phyloP scores from a whole-genome alignment of 2,113 vertebrate genomes.

The Coregonus clupeaformis region DNA sequence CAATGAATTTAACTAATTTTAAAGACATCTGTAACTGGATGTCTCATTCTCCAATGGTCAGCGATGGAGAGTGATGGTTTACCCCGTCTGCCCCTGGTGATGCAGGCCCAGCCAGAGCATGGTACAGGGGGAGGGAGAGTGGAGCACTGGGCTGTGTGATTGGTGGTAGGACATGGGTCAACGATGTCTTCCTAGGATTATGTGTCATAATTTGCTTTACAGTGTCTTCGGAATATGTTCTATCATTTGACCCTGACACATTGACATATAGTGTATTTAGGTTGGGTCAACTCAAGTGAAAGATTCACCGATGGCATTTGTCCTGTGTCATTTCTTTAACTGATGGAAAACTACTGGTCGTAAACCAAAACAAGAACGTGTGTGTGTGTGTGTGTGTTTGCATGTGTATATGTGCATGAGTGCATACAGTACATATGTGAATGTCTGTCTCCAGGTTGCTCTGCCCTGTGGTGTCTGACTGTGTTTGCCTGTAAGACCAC shows the following conservation, averaged over 20 bases:
- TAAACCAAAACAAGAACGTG: slow-evolving; percentile 6
- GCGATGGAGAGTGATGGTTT: slow-evolving; percentile 16
- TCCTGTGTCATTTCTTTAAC: background rate
- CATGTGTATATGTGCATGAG: too few species aligned
- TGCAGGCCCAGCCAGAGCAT: slow-evolving; percentile 52
- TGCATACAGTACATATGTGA: too few species aligned
- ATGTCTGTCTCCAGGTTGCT: slow-evolving; percentile 59
- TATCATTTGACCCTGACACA: background rate
- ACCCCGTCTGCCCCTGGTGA: slow-evolving; percentile 34
- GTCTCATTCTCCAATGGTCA: background rate
- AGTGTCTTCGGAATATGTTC: background rate
- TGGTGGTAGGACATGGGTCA: slow-evolving; percentile 65
- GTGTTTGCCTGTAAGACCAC: slow-evolving; percentile 72
- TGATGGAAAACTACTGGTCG: background rate
- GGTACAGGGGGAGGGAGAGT: slow-evolving; percentile 33
- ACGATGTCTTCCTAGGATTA: background rate
- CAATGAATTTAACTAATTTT: background rate
- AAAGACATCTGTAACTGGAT: too few species aligned
- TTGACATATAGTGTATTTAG: background rate
- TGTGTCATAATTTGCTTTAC: background rate
- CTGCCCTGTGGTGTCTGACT: slow-evolving; percentile 73
- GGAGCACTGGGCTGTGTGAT: slow-evolving; percentile 73
- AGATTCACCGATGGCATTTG: background rate
- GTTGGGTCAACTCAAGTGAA: background rate
- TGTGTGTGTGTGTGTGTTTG: slow-evolving; percentile 21